Base-by-base conservation (phyloP, 2,797 vertebrate genomes). In the Cuculus canorus region DNA sequence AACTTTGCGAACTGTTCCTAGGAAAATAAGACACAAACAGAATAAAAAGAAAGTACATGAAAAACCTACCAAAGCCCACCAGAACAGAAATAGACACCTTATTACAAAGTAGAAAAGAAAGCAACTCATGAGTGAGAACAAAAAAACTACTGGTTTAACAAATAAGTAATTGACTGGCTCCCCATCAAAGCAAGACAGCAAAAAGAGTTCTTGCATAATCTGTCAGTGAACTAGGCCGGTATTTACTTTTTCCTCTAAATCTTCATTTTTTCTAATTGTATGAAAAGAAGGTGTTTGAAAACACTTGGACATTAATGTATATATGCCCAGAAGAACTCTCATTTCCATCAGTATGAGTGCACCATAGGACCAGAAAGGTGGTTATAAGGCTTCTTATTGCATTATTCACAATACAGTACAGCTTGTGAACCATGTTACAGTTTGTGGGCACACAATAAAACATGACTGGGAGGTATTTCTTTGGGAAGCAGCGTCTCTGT, bases 61-160 rank as follows among this genome's bases (percentile, higher is more conserved):
- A 89, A 84, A 66, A 7, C 0, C 2, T 4, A 52, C 22, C 13
- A 54, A 41, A 53, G 50, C 1, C 2, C 5, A 53, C 4, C 22
- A 75, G 66, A 75, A 60, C 15, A 32, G 32, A 89, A 82, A 7
- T 7, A 72, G 23, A 45, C 5, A 37, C 11, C 2, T 68, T 91
- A 61, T 82, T 84, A 12, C 13, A 71, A 64, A 69, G 32, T n/a
- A 84, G 54, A 45, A 70, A 57, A 50, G 37, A 91, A 57, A 81
- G 82, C 24, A 50, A 35, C 43, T 90, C 17, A 76, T 66, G 28
- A 93, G 79, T 54, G 41, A 82, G 28, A 73, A 73, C 10, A 14
- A 47, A 59, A 82, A 82, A 60, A 13, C 9, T 5, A 2, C 13
- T 50, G 45, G 1, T 11, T 50, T 76, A 61, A 77, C 22, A 56